Evolutionary conservation across 2,888 invertebrate species (phyloP).

Genomic region (Drosophila mercatorum): DNA sequence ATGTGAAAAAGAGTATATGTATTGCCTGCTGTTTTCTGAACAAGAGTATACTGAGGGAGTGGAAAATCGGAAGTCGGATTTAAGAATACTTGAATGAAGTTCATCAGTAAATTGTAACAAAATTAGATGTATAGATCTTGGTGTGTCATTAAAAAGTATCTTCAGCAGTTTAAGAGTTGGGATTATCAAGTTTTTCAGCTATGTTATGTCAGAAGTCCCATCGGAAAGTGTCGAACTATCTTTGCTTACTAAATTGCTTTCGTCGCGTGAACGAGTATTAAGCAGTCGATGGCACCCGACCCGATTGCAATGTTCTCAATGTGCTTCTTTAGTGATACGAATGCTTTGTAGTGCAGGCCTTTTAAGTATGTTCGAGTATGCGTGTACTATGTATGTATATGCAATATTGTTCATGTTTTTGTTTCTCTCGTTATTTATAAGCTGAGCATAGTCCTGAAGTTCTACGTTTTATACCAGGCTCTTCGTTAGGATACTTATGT

Average conservation of each 20-base stretch:
- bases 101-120: too few species aligned
- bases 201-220: too few species aligned
- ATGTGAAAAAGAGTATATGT: not conserved
- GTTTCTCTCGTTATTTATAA: slow-evolving; percentile 21
- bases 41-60: too few species aligned
- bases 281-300: not conserved
- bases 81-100: too few species aligned
- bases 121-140: too few species aligned
- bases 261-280: not conserved
- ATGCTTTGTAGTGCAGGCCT: slow-evolving; percentile 48
- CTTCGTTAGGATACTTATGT: slow-evolving; percentile 35
- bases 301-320: not conserved
- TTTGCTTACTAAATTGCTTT: too few species aligned
- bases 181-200: too few species aligned
- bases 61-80: too few species aligned
- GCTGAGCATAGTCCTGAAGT: slow-evolving; percentile 47
- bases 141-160: not conserved
- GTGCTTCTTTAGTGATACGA: slow-evolving; percentile 15
- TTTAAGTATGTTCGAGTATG: slow-evolving; percentile 40
- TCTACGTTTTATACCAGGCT: slow-evolving; percentile 34
- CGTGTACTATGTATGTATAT: slow-evolving; percentile 36
- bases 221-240: not conserved
- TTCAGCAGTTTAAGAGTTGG: not conserved
- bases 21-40: too few species aligned
- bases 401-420: slow-evolving; percentile 6